A percentile compares a stretch with the other conserved stretches of the same genome.
phyloP scores from a whole-genome alignment of 37 sponge, comb jelly and placozoan species.

The Amphimedon queenslandica region DNA sequence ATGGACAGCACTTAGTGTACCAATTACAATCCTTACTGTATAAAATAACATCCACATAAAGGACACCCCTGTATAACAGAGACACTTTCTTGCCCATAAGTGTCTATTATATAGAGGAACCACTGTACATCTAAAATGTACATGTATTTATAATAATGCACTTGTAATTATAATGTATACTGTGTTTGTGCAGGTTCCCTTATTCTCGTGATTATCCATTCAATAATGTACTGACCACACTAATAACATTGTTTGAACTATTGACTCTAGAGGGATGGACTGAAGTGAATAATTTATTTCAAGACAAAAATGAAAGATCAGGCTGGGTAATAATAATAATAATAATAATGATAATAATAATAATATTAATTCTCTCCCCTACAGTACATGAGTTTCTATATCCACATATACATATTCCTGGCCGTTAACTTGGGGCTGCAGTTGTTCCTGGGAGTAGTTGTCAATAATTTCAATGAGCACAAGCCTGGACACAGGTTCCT shows the following conservation, averaged over 20 bases:
- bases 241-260: constrained; percentile 18
- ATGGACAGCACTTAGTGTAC: too few species aligned
- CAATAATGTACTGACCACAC: constrained; percentile 8
- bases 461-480: constrained; percentile 78
- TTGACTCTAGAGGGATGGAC: constrained; percentile 49
- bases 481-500: constrained; percentile 62
- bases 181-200: constrained; percentile 1
- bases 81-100: too few species aligned
- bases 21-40: too few species aligned
- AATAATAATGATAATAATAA: too few species aligned
- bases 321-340: too few species aligned
- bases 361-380: too few species aligned
- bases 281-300: constrained; percentile 36
- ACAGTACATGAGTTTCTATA: constrained; percentile 49
- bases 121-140: too few species aligned
- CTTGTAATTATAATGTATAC: too few species aligned
- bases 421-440: constrained; percentile 73
- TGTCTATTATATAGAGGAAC: too few species aligned
- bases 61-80: too few species aligned
- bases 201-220: constrained; percentile 26
- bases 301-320: background rate
- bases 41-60: too few species aligned
- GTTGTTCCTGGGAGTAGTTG: constrained; percentile 80
- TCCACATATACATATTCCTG: constrained; percentile 70
- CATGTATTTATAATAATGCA: too few species aligned